phyloP scores from a whole-genome alignment of 2,113 vertebrate genomes.

The Sapajus apella region DNA sequence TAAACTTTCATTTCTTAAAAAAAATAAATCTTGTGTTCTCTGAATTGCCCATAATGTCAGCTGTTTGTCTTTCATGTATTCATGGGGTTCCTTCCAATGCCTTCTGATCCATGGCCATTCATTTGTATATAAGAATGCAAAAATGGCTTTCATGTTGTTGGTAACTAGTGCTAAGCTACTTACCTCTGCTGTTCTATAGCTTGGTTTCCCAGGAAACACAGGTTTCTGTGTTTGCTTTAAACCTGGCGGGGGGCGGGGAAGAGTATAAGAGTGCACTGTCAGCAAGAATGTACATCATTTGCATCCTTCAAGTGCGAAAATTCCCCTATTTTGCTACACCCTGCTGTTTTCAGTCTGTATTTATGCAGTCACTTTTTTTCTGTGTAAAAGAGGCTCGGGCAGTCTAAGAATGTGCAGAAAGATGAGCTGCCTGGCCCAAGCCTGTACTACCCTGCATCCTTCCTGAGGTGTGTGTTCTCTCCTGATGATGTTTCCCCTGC shows the following conservation, averaged over 20 bases:
- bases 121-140: not conserved
- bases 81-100: not conserved
- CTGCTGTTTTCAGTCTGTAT: not conserved
- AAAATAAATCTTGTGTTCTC: not conserved
- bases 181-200: not conserved
- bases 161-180: not conserved
- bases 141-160: not conserved
- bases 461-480: not conserved
- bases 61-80: not conserved
- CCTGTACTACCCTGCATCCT: not conserved
- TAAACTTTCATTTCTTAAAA: not conserved
- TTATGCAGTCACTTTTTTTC: not conserved
- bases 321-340: not conserved
- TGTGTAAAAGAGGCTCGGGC: not conserved
- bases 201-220: not conserved
- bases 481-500: not conserved
- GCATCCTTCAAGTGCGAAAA: not conserved
- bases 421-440: not conserved
- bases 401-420: not conserved
- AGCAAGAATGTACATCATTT: too few relatives aligned
- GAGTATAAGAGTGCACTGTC: not conserved
- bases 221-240: not conserved
- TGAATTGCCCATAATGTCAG: not conserved
- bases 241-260: not conserved
- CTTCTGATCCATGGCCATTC: not conserved